phyloP scores from a whole-genome alignment of 2,797 vertebrate genomes.

The Chromobotia macracanthus region DNA sequence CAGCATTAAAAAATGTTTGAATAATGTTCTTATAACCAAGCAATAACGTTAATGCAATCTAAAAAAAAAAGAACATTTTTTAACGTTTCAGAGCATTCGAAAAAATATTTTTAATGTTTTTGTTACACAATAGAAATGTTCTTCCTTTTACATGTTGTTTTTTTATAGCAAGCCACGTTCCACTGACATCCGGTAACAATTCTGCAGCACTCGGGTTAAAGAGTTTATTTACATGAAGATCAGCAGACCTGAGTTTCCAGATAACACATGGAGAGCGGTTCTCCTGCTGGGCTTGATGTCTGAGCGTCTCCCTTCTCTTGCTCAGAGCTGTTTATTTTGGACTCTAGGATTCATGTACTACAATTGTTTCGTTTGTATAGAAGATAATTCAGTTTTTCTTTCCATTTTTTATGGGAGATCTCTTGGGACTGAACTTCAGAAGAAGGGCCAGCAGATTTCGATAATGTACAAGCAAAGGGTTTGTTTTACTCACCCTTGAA shows the following conservation, averaged over 20 bases:
- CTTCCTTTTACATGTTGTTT: not conserved
- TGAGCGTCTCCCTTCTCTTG: slow-evolving; percentile 42
- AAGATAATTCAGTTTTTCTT: slow-evolving; percentile 55
- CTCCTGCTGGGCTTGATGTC: slow-evolving; percentile 41
- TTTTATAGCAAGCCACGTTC: not conserved
- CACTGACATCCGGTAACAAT: not conserved
- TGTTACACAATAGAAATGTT: too few species aligned
- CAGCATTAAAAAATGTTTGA: too few species aligned
- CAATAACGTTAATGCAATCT: too few species aligned
- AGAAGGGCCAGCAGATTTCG: slow-evolving; percentile 73
- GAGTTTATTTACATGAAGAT: slow-evolving; percentile 26
- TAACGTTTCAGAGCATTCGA: too few species aligned
- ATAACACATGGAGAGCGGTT: slow-evolving; percentile 22
- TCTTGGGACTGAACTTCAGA: slow-evolving; percentile 63
- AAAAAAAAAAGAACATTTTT: too few species aligned
- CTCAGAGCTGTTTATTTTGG: slow-evolving; percentile 61
- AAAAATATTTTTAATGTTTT: too few species aligned
- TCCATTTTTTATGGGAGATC: slow-evolving; percentile 57
- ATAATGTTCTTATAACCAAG: too few species aligned
- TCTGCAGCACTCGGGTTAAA: slow-evolving; percentile 27
- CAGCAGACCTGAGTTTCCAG: slow-evolving; percentile 45
- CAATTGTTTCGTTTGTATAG: slow-evolving; percentile 48
- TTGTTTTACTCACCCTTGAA: slow-evolving; percentile 73
- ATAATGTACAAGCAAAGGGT: slow-evolving; percentile 72
- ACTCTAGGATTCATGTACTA: slow-evolving; percentile 42